Conservation (phyloP, 2,113 vertebrate species). For the Lycaon pictus region DNA sequence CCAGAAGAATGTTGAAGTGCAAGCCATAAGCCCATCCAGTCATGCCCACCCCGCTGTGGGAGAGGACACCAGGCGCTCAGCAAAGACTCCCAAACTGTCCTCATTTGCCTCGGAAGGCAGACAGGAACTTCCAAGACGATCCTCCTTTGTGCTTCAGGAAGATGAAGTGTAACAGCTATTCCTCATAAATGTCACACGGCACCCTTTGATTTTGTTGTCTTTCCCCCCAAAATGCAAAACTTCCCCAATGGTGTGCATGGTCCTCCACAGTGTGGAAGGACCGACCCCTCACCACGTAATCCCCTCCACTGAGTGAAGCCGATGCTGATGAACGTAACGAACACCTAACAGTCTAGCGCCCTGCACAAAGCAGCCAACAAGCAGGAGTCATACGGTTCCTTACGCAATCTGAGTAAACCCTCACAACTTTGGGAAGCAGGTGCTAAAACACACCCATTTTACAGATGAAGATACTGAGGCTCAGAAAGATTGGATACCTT, state of each 20-base stretch:
- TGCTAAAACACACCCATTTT: not conserved
- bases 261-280: rapidly evolving
- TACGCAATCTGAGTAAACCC: not conserved
- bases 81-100: not conserved
- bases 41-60: not conserved
- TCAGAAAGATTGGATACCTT: not conserved
- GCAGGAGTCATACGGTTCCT: not conserved
- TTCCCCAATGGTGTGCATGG: not conserved
- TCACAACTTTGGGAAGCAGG: not conserved
- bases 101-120: not conserved
- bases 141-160: not conserved
- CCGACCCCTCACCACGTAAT: not conserved
- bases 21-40: not conserved
- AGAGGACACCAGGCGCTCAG: not conserved
- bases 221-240: not conserved
- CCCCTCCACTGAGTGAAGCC: not conserved
- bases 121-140: not conserved
- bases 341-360: rapidly evolving
- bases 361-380: too few species aligned
- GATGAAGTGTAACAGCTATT: not conserved
- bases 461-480: not conserved
- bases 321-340: not conserved
- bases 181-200: not conserved
- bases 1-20: not conserved
- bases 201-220: not conserved